Evolutionary conservation across 2,888 invertebrate genomes (phyloP), one percentile per base, ranked within the genome.

Genomic region (Malachius bipustulatus): DNA sequence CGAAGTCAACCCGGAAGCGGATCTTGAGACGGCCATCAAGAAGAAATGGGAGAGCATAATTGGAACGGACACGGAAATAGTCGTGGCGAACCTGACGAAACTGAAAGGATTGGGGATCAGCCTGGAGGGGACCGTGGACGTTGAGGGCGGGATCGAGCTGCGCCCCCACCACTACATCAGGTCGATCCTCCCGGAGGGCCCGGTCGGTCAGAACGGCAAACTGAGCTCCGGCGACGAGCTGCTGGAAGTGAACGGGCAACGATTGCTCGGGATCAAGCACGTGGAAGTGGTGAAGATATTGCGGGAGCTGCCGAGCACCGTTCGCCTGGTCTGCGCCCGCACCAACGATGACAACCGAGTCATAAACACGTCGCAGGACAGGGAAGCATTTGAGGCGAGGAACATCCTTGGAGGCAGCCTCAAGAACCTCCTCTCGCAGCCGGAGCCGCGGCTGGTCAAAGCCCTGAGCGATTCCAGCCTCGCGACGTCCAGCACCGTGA

Each of bases 101-200:
- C 77, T 93, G 52, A 82, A 81, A 53, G 97, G 93, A 34, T 73
- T 98, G 44, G 97, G 97, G 3, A 94, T 98, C 52, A 96, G 93
- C 60, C 71, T 97, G 44, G 96, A 97, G 66, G 97, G 98, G 16
- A 98, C 97, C 0, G 97, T 96, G 9, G 97, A 98, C 57, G 94
- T 98, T 14, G 96, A 97, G 65, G 84, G 88, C 49, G 98, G 97
- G 2, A 77, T 85, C 48, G 97, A 98, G 67, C 79, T 94, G 26
- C 75, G 94, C 48, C 97, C 98, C n/a, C 96, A 96, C 66, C 97
- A 97, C 66, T 97, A 93, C 59, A 96, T 98, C 51, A 76, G 97
- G 47, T 90, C 91, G 16, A 93, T 98, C 47, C 71, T 96, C 40
- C 84, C 89, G 4, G 91, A 96, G 56, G 97, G 98, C 3, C 97